Percentiles rank a stretch among this genome's conserved stretches.
These are phyloP conservation scores for Phaedon cochleariae DNA, from an alignment of 2,888 invertebrate species.

Conservation along the genomic window DNA sequence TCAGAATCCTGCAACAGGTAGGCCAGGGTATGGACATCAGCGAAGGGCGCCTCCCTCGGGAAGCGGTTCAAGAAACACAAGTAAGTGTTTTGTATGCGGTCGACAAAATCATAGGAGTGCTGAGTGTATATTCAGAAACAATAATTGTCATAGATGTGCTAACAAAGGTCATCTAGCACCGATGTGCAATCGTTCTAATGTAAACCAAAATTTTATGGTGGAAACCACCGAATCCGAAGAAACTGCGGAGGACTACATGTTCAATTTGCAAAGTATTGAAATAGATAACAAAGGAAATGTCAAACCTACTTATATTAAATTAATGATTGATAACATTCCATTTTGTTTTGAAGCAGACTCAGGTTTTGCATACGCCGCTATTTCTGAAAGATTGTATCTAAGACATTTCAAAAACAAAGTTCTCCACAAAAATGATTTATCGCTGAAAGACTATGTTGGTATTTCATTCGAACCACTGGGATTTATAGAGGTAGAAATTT, in stretches of 20 bases:
- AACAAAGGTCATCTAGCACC: conserved; percentile 3
- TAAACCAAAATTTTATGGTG: not conserved
- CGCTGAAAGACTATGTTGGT: no score
- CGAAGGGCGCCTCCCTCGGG: not conserved
- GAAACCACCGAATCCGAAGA: not conserved
- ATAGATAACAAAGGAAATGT: not conserved
- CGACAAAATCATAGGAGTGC: not conserved
- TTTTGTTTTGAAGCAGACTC: conserved; percentile 9
- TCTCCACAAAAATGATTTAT: no score
- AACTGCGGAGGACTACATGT: not conserved
- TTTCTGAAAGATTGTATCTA: conserved; percentile 3
- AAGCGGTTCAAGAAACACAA: not conserved
- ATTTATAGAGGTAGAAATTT: not conserved
- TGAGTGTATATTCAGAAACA: not conserved
- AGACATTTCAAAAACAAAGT: not conserved
- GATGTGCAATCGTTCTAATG: conserved; percentile 1
- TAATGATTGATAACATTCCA: conserved; percentile 1
- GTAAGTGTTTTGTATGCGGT: not conserved
- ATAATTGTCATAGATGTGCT: not conserved
- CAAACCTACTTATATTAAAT: not conserved
- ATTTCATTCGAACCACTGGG: not conserved
- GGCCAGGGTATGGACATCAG: not conserved
- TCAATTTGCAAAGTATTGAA: not conserved
- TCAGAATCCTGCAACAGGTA: not conserved
- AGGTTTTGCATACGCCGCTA: conserved; percentile 2